These are phyloP conservation scores for Cichladusa arquata DNA, from an alignment of 2,113 vertebrate species.

Conservation along the genomic window DNA sequence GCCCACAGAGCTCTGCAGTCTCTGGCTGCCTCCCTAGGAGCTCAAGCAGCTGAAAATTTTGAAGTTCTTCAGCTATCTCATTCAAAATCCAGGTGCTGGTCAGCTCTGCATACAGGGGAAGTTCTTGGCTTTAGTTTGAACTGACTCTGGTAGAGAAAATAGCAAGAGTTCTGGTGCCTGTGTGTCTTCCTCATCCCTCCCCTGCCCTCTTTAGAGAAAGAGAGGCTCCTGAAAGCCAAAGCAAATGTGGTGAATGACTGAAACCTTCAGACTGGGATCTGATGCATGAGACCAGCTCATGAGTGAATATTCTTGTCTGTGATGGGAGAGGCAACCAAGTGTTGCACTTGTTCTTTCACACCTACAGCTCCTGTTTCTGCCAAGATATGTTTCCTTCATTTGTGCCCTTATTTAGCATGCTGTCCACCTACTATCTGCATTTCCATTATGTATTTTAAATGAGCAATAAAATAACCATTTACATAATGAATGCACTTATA, in stretches of 20 bases:
- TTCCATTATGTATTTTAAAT: slow-evolving; percentile 55
- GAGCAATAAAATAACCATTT: slow-evolving; percentile 54
- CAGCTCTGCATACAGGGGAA: neutral
- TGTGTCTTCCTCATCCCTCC: neutral
- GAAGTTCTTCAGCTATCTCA: neutral
- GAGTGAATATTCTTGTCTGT: neutral
- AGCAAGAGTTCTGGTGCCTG: neutral
- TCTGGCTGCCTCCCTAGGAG: neutral
- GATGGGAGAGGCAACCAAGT: neutral
- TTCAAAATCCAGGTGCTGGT: neutral
- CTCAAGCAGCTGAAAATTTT: neutral
- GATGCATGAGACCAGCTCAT: neutral
- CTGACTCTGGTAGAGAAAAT: neutral
- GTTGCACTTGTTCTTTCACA: slow-evolving; percentile 49
- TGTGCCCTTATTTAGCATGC: slow-evolving; percentile 42
- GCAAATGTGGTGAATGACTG: neutral
- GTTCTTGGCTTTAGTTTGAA: neutral
- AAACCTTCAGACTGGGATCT: neutral
- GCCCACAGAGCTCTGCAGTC: neutral
- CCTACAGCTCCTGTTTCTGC: slow-evolving; percentile 23
- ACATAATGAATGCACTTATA: slow-evolving; percentile 43
- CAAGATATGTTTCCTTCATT: slow-evolving; percentile 14
- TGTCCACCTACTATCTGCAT: slow-evolving; percentile 55
- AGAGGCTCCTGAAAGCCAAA: neutral
- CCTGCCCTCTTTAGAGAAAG: neutral